These are phyloP conservation scores for Actinostola sp. DNA, from an alignment of 92 coral and sea anemone genomes.

Conservation along the genomic window DNA sequence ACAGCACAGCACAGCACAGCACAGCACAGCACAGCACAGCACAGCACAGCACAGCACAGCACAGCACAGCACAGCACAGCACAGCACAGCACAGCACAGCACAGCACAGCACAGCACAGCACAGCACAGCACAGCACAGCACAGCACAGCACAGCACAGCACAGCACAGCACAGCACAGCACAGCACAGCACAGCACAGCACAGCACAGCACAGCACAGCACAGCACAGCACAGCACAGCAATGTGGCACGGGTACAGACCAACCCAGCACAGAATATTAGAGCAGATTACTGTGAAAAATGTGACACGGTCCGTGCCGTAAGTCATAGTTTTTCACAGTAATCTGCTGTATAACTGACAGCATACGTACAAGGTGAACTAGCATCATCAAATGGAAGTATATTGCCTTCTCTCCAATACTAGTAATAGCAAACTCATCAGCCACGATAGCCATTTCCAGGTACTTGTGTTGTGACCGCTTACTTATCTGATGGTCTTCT, in stretches of 20 bases:
- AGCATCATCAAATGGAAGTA: constrained; percentile 36
- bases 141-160: constrained; percentile 34
- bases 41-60: constrained; percentile 35
- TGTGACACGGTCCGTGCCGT: no score
- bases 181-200: constrained; percentile 16
- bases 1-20: constrained; percentile 37
- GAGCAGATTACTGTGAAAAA: no score
- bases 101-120: constrained; percentile 32
- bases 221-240: background rate
- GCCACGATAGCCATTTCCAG: constrained; percentile 58
- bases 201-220: constrained; percentile 3
- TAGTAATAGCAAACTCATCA: constrained; percentile 56
- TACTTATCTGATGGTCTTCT: constrained; percentile 6
- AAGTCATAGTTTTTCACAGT: no score
- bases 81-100: constrained; percentile 35
- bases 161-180: constrained; percentile 22
- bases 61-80: constrained; percentile 42
- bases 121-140: constrained; percentile 12
- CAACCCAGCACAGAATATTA: no score
- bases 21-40: constrained; percentile 21
- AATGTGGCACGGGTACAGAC: background rate
- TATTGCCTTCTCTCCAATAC: constrained; percentile 43
- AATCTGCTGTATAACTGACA: no score
- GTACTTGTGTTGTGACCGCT: constrained; percentile 36
- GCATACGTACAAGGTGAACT: constrained; percentile 57